Evolutionary conservation across 2,113 vertebrate species (phyloP).

Genomic region (Mormoops blainvillei): DNA sequence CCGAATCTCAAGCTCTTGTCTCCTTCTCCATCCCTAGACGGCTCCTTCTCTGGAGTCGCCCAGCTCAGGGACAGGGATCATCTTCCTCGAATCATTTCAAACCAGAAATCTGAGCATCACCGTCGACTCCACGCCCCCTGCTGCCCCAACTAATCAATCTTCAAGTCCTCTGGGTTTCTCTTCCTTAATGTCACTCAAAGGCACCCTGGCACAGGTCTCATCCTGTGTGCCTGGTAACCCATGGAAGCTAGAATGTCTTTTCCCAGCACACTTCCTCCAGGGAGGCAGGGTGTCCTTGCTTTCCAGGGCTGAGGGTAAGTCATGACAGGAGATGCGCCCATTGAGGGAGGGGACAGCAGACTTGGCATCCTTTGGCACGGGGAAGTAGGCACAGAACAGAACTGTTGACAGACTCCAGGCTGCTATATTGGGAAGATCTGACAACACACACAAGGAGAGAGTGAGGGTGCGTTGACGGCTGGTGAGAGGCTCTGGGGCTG

Average conservation of each 20-base stretch:
- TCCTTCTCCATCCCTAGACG: not conserved
- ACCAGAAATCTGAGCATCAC: not conserved
- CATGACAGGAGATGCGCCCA: not conserved
- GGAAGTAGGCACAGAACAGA: conserved; percentile 62
- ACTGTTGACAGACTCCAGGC: conserved; percentile 76
- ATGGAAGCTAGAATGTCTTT: not conserved
- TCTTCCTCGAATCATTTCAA: not conserved
- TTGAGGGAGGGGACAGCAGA: not conserved
- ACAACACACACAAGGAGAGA: conserved; percentile 75
- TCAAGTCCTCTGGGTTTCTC: not conserved
- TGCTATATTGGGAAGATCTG: conserved; percentile 76
- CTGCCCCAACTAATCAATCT: not conserved
- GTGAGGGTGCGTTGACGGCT: conserved; percentile 71
- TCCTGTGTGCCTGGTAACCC: not conserved
- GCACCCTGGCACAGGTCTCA: not conserved
- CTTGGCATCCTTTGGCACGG: conserved; percentile 30
- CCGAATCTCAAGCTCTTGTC: not conserved
- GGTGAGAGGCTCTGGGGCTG: conserved; percentile 66
- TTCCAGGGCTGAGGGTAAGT: not conserved
- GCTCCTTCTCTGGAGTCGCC: not conserved
- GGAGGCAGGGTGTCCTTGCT: not conserved
- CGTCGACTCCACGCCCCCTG: not conserved
- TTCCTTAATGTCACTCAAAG: not conserved
- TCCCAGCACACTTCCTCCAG: not conserved
- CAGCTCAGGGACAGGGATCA: not conserved